These are phyloP conservation scores for Drosophila malerkotliana DNA, from an alignment of 1,140 invertebrate species.

Conservation along the genomic window DNA sequence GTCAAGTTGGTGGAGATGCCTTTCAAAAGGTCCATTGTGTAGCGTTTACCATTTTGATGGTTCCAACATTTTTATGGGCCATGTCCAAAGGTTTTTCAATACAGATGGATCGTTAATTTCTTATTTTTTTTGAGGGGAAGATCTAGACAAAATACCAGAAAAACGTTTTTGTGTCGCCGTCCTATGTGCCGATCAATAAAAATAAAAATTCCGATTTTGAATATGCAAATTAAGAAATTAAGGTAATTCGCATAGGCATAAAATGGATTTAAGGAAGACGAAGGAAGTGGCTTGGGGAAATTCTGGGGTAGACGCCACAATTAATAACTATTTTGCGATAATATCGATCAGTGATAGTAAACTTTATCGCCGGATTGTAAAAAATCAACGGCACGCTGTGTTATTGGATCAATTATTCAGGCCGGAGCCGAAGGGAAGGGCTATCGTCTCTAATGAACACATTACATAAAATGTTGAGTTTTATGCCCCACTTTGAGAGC, in stretches of 20 bases:
- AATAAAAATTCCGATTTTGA: constrained; percentile 54
- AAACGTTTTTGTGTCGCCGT: constrained; percentile 54
- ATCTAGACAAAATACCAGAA: constrained; percentile 65
- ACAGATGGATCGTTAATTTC: constrained; percentile 52
- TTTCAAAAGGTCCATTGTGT: constrained; percentile 33
- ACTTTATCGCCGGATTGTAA: constrained; percentile 75
- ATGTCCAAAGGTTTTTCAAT: constrained; percentile 57
- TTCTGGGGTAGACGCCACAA: constrained; percentile 36
- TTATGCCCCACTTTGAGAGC: constrained; percentile 68
- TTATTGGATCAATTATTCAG: constrained; percentile 78
- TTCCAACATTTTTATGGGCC: constrained; percentile 51
- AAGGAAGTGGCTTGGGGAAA: constrained; percentile 46
- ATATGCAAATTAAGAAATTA: constrained; percentile 66
- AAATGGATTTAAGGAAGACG: constrained; percentile 31
- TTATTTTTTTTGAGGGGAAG: constrained; percentile 1
- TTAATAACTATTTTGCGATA: constrained; percentile 80
- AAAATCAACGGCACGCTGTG: constrained; percentile 75
- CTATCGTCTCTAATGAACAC: constrained; percentile 73
- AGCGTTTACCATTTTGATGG: constrained; percentile 64
- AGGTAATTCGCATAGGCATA: constrained; percentile 33
- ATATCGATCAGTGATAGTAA: constrained; percentile 74
- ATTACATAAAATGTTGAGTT: constrained; percentile 79
- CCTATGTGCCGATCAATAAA: constrained; percentile 36
- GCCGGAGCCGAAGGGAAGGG: constrained; percentile 4
- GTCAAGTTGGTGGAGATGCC: constrained; percentile 26